phyloP scores from a whole-genome alignment of 2,888 invertebrate genomes.

The Megaustenia siamemsis region DNA sequence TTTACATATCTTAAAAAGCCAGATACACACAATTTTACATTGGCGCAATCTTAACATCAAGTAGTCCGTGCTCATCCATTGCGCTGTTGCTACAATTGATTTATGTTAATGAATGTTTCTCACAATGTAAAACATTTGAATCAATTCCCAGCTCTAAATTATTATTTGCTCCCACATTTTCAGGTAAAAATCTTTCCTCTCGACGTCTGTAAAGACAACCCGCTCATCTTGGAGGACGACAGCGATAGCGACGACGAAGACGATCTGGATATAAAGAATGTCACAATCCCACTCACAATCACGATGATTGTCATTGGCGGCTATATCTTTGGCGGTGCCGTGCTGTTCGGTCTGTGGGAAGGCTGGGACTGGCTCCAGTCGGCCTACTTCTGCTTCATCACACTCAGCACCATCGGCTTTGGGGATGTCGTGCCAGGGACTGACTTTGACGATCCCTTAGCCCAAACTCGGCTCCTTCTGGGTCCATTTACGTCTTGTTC shows the following conservation, averaged over 20 bases:
- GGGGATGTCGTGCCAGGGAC: conserved; percentile 78
- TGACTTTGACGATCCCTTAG: conserved; percentile 72
- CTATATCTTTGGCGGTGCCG: conserved; percentile 78
- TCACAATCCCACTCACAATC: conserved; percentile 78
- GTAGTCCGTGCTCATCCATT: too few species aligned
- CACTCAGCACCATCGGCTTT: conserved; percentile 79
- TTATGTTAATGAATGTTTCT: too few species aligned
- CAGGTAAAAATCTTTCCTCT: conserved; percentile 68
- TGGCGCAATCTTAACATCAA: too few species aligned
- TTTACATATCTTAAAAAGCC: too few species aligned
- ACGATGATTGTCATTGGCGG: conserved; percentile 78
- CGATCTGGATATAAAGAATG: conserved; percentile 76
- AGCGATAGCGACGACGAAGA: conserved; percentile 75
- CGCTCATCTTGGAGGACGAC: conserved; percentile 62
- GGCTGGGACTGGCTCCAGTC: conserved; percentile 77
- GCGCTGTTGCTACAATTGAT: too few species aligned
- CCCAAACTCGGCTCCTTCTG: conserved; percentile 75
- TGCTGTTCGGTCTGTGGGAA: conserved; percentile 79
- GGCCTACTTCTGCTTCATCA: conserved; percentile 80
- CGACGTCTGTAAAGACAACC: conserved; percentile 65
- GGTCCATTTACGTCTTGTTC: conserved; percentile 78
- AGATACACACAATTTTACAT: too few species aligned
- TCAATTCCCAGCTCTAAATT: too few species aligned
- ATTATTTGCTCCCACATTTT: neutral
- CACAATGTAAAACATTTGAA: too few species aligned